Percentiles rank a stretch among this genome's conserved stretches.
phyloP scores from a whole-genome alignment of 1,140 invertebrate species.

The Trigoniulus corallinus region DNA sequence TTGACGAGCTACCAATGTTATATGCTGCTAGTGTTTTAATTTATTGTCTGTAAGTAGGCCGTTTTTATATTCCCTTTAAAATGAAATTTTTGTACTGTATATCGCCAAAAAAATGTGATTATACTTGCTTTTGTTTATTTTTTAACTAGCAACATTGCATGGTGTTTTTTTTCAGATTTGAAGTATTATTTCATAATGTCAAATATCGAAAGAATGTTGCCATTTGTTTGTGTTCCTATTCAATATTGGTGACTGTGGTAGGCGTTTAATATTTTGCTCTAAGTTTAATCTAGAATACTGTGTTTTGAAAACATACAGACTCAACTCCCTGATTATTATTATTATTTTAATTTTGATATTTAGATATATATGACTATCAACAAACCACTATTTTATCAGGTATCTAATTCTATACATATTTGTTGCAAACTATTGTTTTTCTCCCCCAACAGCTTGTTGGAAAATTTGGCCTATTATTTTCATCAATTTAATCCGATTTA shows the following conservation, averaged over 20 bases:
- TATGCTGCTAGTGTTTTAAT: slow-evolving; percentile 22
- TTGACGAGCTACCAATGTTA: slow-evolving; percentile 31
- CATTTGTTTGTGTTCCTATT: neutral
- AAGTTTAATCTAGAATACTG: neutral
- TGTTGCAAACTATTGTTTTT: too few relatives aligned
- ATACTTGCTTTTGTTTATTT: too few relatives aligned
- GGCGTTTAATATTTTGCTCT: neutral
- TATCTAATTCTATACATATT: neutral
- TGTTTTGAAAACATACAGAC: neutral
- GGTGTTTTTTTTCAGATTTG: neutral
- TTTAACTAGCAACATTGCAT: too few relatives aligned
- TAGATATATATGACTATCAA: slow-evolving; percentile 21
- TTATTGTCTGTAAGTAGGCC: slow-evolving; percentile 22
- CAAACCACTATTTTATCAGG: slow-evolving; percentile 22
- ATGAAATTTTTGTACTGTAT: neutral
- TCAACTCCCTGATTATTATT: neutral
- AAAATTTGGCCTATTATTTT: neutral
- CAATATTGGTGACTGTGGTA: neutral
- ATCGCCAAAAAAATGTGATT: too few relatives aligned
- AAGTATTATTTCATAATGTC: neutral
- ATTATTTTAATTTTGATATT: neutral
- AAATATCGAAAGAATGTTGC: neutral
- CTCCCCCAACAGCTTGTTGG: neutral
- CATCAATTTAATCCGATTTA: neutral
- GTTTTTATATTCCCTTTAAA: neutral